Evolutionary conservation across 1,140 invertebrate genomes (phyloP).

Genomic region (Trichonephila clavipes): DNA sequence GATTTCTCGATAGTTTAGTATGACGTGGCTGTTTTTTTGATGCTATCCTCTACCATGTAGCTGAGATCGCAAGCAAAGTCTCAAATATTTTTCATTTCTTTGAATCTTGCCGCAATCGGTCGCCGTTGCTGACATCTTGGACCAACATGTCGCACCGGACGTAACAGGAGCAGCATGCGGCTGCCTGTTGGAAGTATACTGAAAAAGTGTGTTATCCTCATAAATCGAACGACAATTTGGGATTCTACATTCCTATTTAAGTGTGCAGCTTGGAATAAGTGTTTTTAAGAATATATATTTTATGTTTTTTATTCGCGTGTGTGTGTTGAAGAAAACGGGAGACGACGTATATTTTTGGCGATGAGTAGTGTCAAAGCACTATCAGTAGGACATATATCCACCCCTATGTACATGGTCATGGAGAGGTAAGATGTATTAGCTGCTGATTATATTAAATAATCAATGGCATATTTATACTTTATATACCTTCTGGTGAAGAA

Average conservation of each 20-base stretch:
- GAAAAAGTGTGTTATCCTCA: constrained; percentile 27
- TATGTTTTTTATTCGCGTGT: constrained; percentile 61
- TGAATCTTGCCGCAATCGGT: background rate
- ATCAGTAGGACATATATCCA: constrained; percentile 71
- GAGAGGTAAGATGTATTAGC: constrained; percentile 58
- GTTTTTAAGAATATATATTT: constrained; percentile 56
- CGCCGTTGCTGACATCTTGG: constrained; percentile 9
- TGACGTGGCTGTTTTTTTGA: constrained; percentile 43
- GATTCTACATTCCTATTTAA: constrained; percentile 60
- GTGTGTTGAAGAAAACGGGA: constrained; percentile 48
- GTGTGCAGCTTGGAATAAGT: constrained; percentile 74
- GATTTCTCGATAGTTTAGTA: constrained; percentile 17
- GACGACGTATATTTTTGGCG: constrained; percentile 63
- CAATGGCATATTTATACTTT: no score
- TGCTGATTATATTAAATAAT: background rate
- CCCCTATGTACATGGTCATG: constrained; percentile 74
- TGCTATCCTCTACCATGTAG: background rate
- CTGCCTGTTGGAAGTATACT: constrained; percentile 35
- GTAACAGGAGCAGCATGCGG: constrained; percentile 55
- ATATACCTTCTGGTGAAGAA: no score
- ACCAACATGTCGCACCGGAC: constrained; percentile 31
- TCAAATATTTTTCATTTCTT: background rate
- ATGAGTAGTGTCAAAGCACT: constrained; percentile 76
- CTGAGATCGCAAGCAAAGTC: background rate
- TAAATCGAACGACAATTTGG: background rate